Base-by-base conservation (phyloP, 2,797 vertebrate species). In the Alauda arvensis region DNA sequence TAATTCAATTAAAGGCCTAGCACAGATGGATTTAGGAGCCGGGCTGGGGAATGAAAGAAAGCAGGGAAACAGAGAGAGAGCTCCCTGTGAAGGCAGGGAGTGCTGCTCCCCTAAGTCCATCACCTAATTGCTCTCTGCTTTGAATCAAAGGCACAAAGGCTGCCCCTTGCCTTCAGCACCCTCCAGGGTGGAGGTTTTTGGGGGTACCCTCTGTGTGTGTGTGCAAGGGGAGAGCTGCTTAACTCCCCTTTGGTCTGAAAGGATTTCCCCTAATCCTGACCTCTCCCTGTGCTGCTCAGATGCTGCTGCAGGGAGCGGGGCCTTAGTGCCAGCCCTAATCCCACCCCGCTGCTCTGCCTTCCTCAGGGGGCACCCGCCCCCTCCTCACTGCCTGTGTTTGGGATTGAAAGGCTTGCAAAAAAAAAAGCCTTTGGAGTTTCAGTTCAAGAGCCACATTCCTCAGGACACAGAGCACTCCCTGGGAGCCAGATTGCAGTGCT, bases 261-360 rank as follows among this genome's bases (percentile, higher is more conserved):
- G 93, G 96, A 96, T 97, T 97, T 96, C 88, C 89, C 70, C 56
- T 96, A 96, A 97, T 96, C 96, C 95, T 88, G 91, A 84, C 91
- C 79, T 87, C 90, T 92, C 88, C 91, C 60, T 14, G 68, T 16
- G 39, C 84, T 95, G 93, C 93, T 92, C 91, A 83, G 88, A 81
- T 4, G 5, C 82, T 15, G 55, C 76, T 85, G 85, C 10, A 11
- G 65, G 72, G 78, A 78, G 60, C 39, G 6, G 77, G 49, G 71
- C 4, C 4, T 71, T 74, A 51, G 88, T 26, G 62, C 86, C 18
- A 18, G 62, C 67, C 55, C 91, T 96, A 96, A 96, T 96, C 96
- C 94, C 81, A 89, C 23, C 83, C 91, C 67, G 4, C 51, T 14
- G 59, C 84, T 88, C 87, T 53, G 52, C 69, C 49, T 85, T 83